Evolutionary conservation across 1,140 invertebrate species (phyloP).

Genomic region (Anadara kagoshimensis): DNA sequence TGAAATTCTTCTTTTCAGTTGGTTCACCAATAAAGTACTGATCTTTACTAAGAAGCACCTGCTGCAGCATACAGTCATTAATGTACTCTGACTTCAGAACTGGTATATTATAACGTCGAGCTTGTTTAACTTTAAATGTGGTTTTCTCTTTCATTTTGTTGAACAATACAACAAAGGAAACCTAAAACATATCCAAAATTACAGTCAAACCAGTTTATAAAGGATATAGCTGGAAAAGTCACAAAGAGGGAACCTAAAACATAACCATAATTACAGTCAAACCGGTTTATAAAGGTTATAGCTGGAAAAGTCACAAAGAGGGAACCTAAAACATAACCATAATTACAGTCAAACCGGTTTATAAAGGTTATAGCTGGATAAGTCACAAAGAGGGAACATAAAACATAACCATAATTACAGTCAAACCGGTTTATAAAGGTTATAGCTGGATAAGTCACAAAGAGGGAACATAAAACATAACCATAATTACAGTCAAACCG

Average conservation of each 20-base stretch:
- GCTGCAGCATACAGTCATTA: constrained; percentile 52
- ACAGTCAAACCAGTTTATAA: not conserved
- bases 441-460: too few relatives aligned
- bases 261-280: not conserved
- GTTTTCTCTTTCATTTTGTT: constrained; percentile 54
- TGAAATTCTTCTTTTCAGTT: constrained; percentile 56
- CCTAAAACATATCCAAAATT: constrained; percentile 20
- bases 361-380: too few relatives aligned
- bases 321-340: too few relatives aligned
- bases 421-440: too few relatives aligned
- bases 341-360: too few relatives aligned
- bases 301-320: too few relatives aligned
- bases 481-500: too few relatives aligned
- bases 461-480: too few relatives aligned
- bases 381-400: not conserved
- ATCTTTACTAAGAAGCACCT: constrained; percentile 43
- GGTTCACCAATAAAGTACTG: constrained; percentile 53
- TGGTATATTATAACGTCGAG: constrained; percentile 60
- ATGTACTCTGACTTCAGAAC: constrained; percentile 63
- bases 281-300: too few relatives aligned
- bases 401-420: too few relatives aligned
- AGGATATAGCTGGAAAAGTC: not conserved
- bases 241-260: not conserved
- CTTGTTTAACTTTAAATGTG: constrained; percentile 62
- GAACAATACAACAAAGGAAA: constrained; percentile 56